Evolutionary conservation across 1,140 invertebrate genomes (phyloP), one percentile per base, ranked within the genome.

Genomic region (Drosophila neocordata): DNA sequence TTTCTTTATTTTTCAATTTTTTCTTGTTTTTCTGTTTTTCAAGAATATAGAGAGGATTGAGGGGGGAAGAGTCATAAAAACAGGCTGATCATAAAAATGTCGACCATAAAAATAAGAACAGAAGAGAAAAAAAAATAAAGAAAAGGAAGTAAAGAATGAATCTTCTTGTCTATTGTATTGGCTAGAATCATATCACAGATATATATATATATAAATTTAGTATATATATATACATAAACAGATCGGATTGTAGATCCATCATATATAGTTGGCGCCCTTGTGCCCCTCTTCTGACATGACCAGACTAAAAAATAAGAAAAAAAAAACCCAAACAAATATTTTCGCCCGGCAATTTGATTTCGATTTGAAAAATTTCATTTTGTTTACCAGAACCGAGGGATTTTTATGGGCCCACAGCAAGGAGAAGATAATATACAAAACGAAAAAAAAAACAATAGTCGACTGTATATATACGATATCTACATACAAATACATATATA

Each of bases 51-150:
- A 1, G 15, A 18, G 1, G 58, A 34, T 35, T 44, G 1, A 3
- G 15, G 15, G 15, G 41, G 61, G 52, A 52, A 64, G 52, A 34
- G 55, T 65, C 53, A 87, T 85, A 87, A 85, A 85, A 85, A 87
- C 67, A 69, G 20, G 35, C 57, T 4, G 48, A 60, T 66, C 81
- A 72, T 84, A 84, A 84, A 84, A 84, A 85, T 74, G 81, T 74
- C 71, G 74, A 66, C 73, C 70, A 87, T 87, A 85, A 85, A 85
- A 85, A 20, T 20, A 20, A 35, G 34, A 48, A 44, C 27, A 31
- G 5, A 31, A 31, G 7, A 3, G 7, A 3, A 31, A 31, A 31
- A 1, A 31, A 6, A 31, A 24, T 24, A 4, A 4, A 0, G 4
- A 4, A 8, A 41, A 41, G n/a, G n/a, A n/a, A n/a, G n/a, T n/a